Evolutionary conservation across 2,797 vertebrate genomes (phyloP), one percentile per base, ranked within the genome.

Genomic region (Capromys pilorides): DNA sequence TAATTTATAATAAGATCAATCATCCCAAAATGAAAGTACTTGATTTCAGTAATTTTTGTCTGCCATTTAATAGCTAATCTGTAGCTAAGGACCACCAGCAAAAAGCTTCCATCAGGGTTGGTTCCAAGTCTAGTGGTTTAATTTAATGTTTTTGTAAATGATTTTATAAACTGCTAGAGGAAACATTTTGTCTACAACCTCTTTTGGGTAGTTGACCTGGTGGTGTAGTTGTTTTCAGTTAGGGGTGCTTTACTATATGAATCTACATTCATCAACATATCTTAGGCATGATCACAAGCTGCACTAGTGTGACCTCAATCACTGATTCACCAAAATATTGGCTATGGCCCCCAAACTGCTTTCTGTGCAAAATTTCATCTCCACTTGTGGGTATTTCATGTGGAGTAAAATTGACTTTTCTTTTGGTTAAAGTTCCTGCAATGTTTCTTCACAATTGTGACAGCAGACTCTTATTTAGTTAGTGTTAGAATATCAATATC

Each of bases 11-110:
- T 8, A 61, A 69, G 67, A 86, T 54, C 11, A 79, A 71, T 84
- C 67, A 93, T 85, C 91, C 26, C 33, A 91, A 96, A 90, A 88
- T 79, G 62, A 41, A 84, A 90, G 12, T 41, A 7, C 78, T 6
- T 89, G 36, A 57, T 67, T 91, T 93, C 22, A 61, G 19, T 93
- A 82, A 92, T 41, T 90, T 93, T 67, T 62, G 88, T 84, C 81
- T 5, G 92, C 31, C 14, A 85, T 61, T 94, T 82, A 88, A 31
- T 16, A 51, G 28, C 75, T 87, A 41, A 49, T 69, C 54, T 85
- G 8, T 82, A 92, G 59, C 62, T 78, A 91, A 88, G 91, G 85
- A 45, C 1, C 18, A 62, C 49, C 79, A 57, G 36, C 54, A 81
- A 75, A 95, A 71, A 78, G 12, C 14, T 45, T 36, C 0, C 75